phyloP scores from a whole-genome alignment of 2,113 vertebrate species.

The Pseudonaja textilis region DNA sequence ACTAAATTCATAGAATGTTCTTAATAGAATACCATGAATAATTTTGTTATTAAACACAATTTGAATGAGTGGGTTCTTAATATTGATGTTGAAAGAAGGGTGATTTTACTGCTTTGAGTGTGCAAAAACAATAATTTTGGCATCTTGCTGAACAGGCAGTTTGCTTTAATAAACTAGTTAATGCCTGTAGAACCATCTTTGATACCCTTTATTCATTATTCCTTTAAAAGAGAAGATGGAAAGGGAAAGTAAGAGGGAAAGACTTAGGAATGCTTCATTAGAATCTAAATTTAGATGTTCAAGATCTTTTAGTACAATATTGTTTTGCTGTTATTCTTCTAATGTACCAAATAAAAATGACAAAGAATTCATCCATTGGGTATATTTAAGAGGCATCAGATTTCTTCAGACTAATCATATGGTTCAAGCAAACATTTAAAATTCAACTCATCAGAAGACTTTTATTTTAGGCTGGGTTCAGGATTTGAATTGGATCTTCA shows the following conservation, averaged over 20 bases:
- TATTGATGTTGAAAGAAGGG: background rate
- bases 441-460: background rate
- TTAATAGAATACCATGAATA: background rate
- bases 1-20: background rate
- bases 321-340: background rate
- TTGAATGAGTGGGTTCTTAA: conserved; percentile 6
- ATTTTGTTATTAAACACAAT: background rate
- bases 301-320: background rate
- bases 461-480: background rate
- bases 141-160: background rate
- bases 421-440: background rate
- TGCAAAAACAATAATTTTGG: conserved; percentile 1
- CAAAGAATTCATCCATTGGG: background rate
- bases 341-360: background rate
- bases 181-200: background rate
- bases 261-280: background rate
- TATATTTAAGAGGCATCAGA: background rate
- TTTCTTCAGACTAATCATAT: background rate
- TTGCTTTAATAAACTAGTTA: background rate
- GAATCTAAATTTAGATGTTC: background rate
- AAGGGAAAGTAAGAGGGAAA: background rate
- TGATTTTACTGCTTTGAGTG: background rate
- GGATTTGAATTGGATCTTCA: background rate
- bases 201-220: background rate
- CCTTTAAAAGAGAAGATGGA: too few species aligned